Conservation (phyloP, 2,888 invertebrate genomes). For the Lithosia quadra region DNA sequence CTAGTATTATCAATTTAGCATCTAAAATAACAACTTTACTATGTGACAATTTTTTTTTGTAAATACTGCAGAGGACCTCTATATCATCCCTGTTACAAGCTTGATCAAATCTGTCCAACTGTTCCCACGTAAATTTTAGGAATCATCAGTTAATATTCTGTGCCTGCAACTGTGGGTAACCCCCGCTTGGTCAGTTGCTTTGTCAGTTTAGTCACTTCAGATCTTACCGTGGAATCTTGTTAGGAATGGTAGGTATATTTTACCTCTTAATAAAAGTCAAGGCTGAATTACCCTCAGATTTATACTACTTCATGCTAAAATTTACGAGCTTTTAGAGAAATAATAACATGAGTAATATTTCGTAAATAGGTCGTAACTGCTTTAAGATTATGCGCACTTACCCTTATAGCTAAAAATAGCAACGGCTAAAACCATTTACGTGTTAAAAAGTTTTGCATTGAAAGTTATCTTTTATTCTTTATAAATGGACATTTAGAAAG, state of each 20-base stretch:
- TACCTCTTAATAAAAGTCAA: not conserved
- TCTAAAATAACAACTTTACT: no score
- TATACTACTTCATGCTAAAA: not conserved
- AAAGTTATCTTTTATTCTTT: not conserved
- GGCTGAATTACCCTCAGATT: constrained; percentile 10
- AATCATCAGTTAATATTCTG: no score
- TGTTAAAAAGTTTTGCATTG: constrained; percentile 8
- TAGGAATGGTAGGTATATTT: no score
- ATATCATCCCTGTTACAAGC: no score
- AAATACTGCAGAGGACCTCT: no score
- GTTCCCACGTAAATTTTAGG: no score
- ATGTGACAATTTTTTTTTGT: no score
- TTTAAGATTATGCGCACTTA: constrained; percentile 12
- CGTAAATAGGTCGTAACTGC: constrained; percentile 13
- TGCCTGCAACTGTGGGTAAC: no score
- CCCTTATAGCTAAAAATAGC: constrained; percentile 10
- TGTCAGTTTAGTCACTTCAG: not conserved
- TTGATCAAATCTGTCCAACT: no score
- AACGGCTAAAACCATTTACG: constrained; percentile 14
- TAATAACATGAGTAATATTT: constrained; percentile 1
- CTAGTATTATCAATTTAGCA: no score
- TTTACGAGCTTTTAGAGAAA: constrained; percentile 8
- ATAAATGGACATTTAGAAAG: constrained; percentile 11
- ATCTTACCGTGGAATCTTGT: not conserved
- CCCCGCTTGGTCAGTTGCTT: not conserved